Percentiles rank a stretch among this genome's conserved stretches.
These are phyloP conservation scores for Dicaeum eximium DNA, from an alignment of 2,113 vertebrate species.

Conservation along the genomic window DNA sequence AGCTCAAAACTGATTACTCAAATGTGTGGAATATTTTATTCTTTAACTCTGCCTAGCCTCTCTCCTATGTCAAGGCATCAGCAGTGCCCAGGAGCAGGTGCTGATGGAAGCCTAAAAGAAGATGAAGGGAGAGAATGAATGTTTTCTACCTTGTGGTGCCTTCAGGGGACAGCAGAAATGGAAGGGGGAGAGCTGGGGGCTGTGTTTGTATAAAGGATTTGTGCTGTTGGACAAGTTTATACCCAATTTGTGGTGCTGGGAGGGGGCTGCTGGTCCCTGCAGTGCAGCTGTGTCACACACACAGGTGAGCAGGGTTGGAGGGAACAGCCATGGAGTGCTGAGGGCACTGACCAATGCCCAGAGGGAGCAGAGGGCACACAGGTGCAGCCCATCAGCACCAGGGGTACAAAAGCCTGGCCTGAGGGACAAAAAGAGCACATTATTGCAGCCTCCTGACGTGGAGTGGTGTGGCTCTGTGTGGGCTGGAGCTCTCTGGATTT, in stretches of 20 bases:
- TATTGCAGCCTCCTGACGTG: not conserved
- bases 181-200: not conserved
- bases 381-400: not conserved
- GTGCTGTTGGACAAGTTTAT: too few species aligned
- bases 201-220: too few species aligned
- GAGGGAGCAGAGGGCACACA: not conserved
- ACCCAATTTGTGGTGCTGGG: too few species aligned
- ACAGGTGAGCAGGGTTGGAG: not conserved
- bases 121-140: not conserved
- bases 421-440: not conserved
- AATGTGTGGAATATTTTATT: not conserved
- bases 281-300: too few species aligned
- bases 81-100: not conserved
- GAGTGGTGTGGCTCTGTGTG: not conserved
- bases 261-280: too few species aligned
- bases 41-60: not conserved
- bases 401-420: not conserved
- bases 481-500: not conserved
- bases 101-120: not conserved
- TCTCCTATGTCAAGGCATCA: not conserved
- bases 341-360: not conserved
- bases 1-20: not conserved
- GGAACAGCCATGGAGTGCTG: not conserved
- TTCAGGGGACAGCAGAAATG: not conserved
- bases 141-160: not conserved